Base-by-base conservation (phyloP, 2,888 invertebrate species). In the Athetis lepigone region DNA sequence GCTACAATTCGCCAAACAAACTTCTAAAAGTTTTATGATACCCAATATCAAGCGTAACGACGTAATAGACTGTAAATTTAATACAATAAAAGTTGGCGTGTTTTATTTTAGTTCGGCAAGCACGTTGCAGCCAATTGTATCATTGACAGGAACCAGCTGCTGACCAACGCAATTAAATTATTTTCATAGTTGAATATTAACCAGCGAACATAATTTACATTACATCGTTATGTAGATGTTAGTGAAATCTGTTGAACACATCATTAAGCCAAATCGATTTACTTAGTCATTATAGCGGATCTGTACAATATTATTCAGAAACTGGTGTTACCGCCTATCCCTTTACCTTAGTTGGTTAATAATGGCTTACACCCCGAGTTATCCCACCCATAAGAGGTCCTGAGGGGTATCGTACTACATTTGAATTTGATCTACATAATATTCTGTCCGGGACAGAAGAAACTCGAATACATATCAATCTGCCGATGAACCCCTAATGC, bases 381-480 rank as follows among this genome's bases (percentile, higher is more conserved):
- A 52, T 46, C 40, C 52, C 9, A 33, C 29, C n/a, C 19, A n/a
- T 18, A 40, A 51, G 29, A 57, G 51, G 64, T 49, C 51, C 40
- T 42, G 51, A 56, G 50, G 18, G 42, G 36, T 56, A 56, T 42
- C 9, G 47, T 33, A 46, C 59, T 73, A 60, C 33, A 70, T 70
- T 70, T 64, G 64, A 74, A 74, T 72, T 18, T 42, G 13, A 74
- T 72, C 58, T 59, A 64, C 74, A 74, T 74, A 74, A 70, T 70
- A 56, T 57, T 58, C 37, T 43, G 55, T 27, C 45, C 16, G 33
- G 19, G 40, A 46, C 23, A 39, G 21, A n/a, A 45, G 21, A 57
- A 72, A 59, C 68, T 43, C 13, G 43, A 70, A 65, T 47, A 72
- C 42, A 60, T 52, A 50, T 70, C 40, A 74, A 64, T 64, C 49